phyloP scores from a whole-genome alignment of 1,140 invertebrate genomes.

The Lepeophtheirus salmonis region DNA sequence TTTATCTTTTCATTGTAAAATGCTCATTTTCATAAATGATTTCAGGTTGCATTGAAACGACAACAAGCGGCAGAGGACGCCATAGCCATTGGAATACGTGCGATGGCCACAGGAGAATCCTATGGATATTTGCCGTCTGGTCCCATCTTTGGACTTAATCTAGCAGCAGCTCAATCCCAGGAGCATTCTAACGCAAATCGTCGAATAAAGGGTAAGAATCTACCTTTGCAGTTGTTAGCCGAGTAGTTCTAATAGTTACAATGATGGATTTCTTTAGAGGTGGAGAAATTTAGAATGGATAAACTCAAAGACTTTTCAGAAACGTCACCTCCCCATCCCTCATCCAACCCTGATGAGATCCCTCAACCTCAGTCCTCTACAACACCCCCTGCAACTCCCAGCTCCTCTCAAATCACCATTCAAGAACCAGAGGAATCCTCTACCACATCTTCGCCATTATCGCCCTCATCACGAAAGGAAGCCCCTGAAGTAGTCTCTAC shows the following conservation, averaged over 20 bases:
- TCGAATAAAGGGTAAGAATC: conserved; percentile 4
- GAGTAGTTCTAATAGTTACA: too few species aligned
- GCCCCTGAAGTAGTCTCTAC: neutral
- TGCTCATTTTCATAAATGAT: neutral
- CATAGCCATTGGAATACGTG: conserved; percentile 71
- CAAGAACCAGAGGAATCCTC: too few species aligned
- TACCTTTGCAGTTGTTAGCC: too few species aligned
- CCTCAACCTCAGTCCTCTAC: neutral
- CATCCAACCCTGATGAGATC: too few species aligned
- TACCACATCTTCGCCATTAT: too few species aligned
- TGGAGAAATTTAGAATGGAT: neutral
- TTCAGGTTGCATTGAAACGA: conserved; percentile 79
- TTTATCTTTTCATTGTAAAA: neutral
- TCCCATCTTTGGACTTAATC: conserved; percentile 53
- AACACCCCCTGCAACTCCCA: neutral
- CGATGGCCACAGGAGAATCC: conserved; percentile 63
- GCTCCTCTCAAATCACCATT: neutral
- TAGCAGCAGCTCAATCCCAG: conserved; percentile 34
- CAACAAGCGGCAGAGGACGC: conserved; percentile 94
- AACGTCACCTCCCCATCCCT: neutral
- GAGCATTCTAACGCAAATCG: conserved; percentile 20
- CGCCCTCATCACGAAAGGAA: neutral
- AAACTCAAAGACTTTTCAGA: neutral
- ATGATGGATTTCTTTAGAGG: neutral
- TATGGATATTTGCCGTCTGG: conserved; percentile 66